A percentile compares a stretch with the other conserved stretches of the same genome.
These are phyloP conservation scores for Burhinus bistriatus DNA, from an alignment of 2,113 vertebrate genomes.

Conservation along the genomic window DNA sequence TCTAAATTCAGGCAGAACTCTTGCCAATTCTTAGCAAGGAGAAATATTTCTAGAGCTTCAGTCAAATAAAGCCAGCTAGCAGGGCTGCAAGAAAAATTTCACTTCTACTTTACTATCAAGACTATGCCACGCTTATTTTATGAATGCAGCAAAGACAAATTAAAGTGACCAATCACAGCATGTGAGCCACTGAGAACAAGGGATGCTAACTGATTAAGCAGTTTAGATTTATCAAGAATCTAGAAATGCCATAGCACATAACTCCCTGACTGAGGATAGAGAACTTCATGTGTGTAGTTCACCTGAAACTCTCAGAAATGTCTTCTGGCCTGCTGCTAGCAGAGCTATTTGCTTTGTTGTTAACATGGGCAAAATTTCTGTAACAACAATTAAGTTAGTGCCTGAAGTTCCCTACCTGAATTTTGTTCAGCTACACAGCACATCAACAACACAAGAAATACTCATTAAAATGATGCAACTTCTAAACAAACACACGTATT, in stretches of 20 bases:
- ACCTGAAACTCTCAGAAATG: not conserved
- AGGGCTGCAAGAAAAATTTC: not conserved
- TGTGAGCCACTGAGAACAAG: not conserved
- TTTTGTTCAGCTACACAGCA: not conserved
- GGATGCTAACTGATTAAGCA: not conserved
- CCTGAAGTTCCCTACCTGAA: not conserved
- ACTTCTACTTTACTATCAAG: not conserved
- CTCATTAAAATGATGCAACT: not conserved
- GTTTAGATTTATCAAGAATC: not conserved
- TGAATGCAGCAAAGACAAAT: not conserved
- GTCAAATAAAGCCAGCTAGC: not conserved
- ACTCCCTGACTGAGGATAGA: not conserved
- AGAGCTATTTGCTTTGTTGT: not conserved
- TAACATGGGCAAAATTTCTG: fast-evolving
- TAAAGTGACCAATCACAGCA: not conserved
- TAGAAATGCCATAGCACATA: not conserved
- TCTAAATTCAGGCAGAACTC: not conserved
- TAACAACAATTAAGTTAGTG: not conserved
- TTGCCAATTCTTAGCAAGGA: not conserved
- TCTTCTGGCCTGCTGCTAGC: not conserved
- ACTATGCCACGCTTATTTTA: not conserved
- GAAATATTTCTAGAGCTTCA: not conserved
- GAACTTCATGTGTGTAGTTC: not conserved
- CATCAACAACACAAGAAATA: not conserved
- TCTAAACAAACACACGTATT: not conserved